Conservation (phyloP, 2,888 invertebrate species). For the Aleiodes alternator region DNA sequence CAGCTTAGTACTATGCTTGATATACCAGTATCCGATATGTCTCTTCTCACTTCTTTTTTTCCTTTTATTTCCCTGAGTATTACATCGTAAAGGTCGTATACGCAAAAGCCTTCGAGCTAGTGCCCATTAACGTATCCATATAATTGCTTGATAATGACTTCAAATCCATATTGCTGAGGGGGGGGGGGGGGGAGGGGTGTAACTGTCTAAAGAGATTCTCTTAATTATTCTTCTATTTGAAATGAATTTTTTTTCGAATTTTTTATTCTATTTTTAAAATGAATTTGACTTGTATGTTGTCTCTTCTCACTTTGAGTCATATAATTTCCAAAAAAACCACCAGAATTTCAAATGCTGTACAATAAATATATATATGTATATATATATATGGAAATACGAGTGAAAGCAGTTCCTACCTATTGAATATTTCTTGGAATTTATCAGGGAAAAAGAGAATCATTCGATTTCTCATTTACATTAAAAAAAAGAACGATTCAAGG, state of each 20-base stretch:
- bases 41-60: slow-evolving; percentile 15
- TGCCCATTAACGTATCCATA: slow-evolving; percentile 67
- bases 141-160: slow-evolving; percentile 69
- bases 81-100: slow-evolving; percentile 27
- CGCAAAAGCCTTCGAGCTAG: slow-evolving; percentile 39
- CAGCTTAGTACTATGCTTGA: slow-evolving; percentile 54
- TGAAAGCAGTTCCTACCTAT: slow-evolving; percentile 42
- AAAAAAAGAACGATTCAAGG: slow-evolving; percentile 43
- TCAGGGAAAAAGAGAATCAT: slow-evolving; percentile 30
- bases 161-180: slow-evolving; percentile 49
- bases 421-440: slow-evolving; percentile 39
- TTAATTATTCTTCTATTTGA: slow-evolving; percentile 9
- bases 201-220: slow-evolving; percentile 4
- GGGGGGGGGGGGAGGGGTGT: too few species aligned
- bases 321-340: background rate
- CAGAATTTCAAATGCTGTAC: background rate
- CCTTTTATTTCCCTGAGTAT: slow-evolving; percentile 21
- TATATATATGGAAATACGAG: slow-evolving; percentile 27
- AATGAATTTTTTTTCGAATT: slow-evolving; percentile 3
- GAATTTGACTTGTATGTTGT: background rate
- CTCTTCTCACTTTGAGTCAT: background rate
- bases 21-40: slow-evolving; percentile 26
- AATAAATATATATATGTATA: slow-evolving; percentile 3
- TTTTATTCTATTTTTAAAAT: slow-evolving; percentile 17
- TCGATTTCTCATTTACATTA: slow-evolving; percentile 45